Conservation (phyloP, 1,140 invertebrate genomes). For the Macrocentrus cingulum region DNA sequence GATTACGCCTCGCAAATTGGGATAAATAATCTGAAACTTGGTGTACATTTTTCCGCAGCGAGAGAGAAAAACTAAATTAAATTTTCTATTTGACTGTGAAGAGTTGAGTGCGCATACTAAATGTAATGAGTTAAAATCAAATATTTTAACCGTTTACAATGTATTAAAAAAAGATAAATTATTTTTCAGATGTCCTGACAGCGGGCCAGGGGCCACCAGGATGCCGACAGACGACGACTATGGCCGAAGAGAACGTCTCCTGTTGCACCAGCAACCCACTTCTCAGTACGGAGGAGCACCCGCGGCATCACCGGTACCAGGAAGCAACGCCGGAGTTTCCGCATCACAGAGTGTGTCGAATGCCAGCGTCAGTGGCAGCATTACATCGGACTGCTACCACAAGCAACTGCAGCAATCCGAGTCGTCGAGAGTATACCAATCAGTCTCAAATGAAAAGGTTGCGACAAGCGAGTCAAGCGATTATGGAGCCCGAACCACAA, state of each 20-base stretch:
- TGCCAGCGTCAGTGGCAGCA: conserved; percentile 15
- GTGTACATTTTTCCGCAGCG: background rate
- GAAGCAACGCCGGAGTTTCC: conserved; percentile 34
- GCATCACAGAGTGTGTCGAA: conserved; percentile 34
- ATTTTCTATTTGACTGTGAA: too few species aligned
- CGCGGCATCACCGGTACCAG: conserved; percentile 41
- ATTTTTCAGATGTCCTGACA: conserved; percentile 58
- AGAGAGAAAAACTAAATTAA: too few species aligned
- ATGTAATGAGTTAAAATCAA: too few species aligned
- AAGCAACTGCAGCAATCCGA: conserved; percentile 38
- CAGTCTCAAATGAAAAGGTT: conserved; percentile 28
- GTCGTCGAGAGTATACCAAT: conserved; percentile 27
- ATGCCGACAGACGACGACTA: conserved; percentile 61
- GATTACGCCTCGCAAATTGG: conserved; percentile 20
- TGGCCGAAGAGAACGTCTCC: conserved; percentile 60
- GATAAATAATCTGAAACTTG: background rate
- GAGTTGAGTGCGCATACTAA: too few species aligned
- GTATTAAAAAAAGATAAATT: too few species aligned
- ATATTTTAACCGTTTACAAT: too few species aligned
- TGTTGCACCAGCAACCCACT: conserved; percentile 54
- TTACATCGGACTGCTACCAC: conserved; percentile 39
- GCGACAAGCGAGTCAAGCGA: conserved; percentile 35
- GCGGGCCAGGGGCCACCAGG: conserved; percentile 59
- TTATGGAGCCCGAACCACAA: conserved; percentile 32
- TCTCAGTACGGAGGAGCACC: conserved; percentile 43